Evolutionary conservation across 2,113 vertebrate genomes (phyloP), one percentile per base, ranked within the genome.

Genomic region (Merops nubicus): DNA sequence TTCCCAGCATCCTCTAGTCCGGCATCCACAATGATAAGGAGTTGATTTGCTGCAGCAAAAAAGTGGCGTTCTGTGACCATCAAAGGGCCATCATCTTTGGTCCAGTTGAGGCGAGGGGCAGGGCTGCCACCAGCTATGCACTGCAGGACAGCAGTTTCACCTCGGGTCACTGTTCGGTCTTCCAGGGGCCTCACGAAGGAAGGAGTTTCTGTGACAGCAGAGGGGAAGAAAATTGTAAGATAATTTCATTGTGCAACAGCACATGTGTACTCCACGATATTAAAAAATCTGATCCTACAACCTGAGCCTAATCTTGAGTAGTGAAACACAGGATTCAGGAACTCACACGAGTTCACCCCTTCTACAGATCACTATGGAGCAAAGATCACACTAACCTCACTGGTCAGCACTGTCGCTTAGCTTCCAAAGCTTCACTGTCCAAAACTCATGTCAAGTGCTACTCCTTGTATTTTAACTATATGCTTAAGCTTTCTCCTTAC

Each of bases 71-170:
- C 98, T 0, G 98, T 99, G 59, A 98, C 98, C 2, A 96, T 29
- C 60, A 99, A 50, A 6, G 98, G 98, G 3, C 98, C 98, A 1
- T 99, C 98, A 0, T 98, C 98, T 57, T 98, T 98, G 13, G 98
- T 99, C 98, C 98, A 99, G 48, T 98, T 99, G 91, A 99, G 97
- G 63, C 98, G 98, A 57, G 98, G 98, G 69, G 98, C 89, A 43
- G 98, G 98, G 25, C 98, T 99, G 76, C 98, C 98, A 11, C 98
- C 98, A 40, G 98, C 98, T 45, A 99, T 99, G 91, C 98, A 99
- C 83, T 99, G 98, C 89, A 99, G 36, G 9, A 99, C 98, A 1
- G 98, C 98, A 0, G 98, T 99, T 56, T 98, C 98, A 15, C 98
- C 98, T 25, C 98, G 97, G 11, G 97, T 95, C 8, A 99, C 98